These are phyloP conservation scores for Fukomys damarensis DNA, from an alignment of 2,113 vertebrate species.

Conservation along the genomic window DNA sequence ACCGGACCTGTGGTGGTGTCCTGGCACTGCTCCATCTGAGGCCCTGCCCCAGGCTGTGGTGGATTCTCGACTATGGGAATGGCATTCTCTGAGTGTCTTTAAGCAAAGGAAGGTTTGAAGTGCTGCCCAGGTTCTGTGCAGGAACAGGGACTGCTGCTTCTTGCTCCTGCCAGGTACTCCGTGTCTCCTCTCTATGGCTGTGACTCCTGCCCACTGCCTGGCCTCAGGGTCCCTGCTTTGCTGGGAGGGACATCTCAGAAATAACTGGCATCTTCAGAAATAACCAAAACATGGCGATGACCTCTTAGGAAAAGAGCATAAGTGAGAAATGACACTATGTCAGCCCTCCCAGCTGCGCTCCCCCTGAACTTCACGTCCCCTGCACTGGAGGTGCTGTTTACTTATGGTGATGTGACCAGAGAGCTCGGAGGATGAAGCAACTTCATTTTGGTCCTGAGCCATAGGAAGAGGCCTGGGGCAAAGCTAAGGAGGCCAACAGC, in stretches of 20 bases:
- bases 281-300: accelerated
- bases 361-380: accelerated
- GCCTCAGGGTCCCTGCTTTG: neutral
- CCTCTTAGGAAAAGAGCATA: neutral
- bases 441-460: neutral
- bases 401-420: accelerated
- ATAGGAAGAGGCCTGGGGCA: neutral
- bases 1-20: accelerated
- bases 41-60: too few relatives aligned
- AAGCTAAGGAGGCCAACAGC: neutral
- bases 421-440: neutral
- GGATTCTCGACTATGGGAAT: neutral
- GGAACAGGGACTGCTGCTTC: neutral
- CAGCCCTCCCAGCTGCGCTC: too few relatives aligned
- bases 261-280: accelerated
- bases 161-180: too few relatives aligned
- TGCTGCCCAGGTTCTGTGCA: too few relatives aligned
- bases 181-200: too few relatives aligned
- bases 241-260: neutral
- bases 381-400: neutral
- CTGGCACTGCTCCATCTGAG: neutral
- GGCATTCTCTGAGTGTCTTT: neutral
- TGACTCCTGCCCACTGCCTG: neutral
- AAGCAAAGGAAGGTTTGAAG: neutral
- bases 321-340: accelerated